A percentile compares a stretch with the other conserved stretches of the same genome.
These are phyloP conservation scores for Chlorospingus flavigularis DNA, from an alignment of 2,797 vertebrate genomes.

Conservation along the genomic window DNA sequence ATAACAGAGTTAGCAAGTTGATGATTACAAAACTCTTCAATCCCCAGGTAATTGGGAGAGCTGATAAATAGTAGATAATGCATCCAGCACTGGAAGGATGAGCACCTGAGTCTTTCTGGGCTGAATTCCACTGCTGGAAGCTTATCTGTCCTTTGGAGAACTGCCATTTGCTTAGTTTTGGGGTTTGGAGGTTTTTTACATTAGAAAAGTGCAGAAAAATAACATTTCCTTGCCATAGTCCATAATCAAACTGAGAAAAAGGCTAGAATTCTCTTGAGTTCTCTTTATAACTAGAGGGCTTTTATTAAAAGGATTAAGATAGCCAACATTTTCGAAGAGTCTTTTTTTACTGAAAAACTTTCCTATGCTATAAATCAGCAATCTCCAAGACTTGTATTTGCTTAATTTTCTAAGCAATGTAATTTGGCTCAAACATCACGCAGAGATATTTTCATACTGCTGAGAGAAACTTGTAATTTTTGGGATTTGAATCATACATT, in stretches of 20 bases:
- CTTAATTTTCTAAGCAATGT: not conserved
- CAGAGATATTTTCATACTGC: not conserved
- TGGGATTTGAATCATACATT: not conserved
- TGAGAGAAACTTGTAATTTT: not conserved
- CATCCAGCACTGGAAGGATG: fast-evolving
- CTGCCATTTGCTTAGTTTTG: not conserved
- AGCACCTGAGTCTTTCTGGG: not conserved
- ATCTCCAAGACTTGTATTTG: not conserved
- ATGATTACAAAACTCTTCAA: not conserved
- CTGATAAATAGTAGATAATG: not conserved
- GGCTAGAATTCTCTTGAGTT: not conserved
- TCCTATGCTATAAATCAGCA: not conserved
- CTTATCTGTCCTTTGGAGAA: not conserved
- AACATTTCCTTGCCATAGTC: not conserved
- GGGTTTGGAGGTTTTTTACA: fast-evolving
- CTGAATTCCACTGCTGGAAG: not conserved
- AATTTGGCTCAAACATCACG: not conserved
- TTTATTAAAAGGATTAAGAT: not conserved
- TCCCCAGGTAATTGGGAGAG: not conserved
- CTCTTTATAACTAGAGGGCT: not conserved
- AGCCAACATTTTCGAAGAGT: fast-evolving
- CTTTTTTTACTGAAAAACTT: not conserved
- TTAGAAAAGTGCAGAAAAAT: not conserved
- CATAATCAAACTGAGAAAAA: not conserved
- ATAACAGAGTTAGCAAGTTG: not conserved